Evolutionary conservation across 2,797 vertebrate genomes (phyloP).

Genomic region (Danionella dracula): DNA sequence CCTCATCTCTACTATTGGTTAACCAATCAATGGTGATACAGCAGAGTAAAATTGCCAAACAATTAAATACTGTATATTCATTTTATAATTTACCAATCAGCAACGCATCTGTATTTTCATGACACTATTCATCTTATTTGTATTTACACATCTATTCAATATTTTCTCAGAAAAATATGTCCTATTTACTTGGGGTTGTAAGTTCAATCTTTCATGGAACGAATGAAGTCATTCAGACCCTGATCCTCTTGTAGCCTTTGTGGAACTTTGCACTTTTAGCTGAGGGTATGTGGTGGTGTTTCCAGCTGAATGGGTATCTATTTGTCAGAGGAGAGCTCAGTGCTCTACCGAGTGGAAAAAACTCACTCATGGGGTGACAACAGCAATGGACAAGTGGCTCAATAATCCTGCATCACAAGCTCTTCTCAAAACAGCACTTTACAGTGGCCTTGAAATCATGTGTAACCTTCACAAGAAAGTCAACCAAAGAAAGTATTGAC

Average conservation of each 20-base stretch:
- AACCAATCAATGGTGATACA: too few species aligned
- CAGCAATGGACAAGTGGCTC: slow-evolving; percentile 32
- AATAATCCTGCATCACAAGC: slow-evolving; percentile 12
- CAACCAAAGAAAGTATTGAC: too few species aligned
- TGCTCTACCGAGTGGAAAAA: slow-evolving; percentile 23
- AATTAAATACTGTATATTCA: too few species aligned
- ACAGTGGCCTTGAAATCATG: background rate
- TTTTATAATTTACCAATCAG: too few species aligned
- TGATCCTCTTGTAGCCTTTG: background rate
- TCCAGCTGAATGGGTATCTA: slow-evolving; percentile 12
- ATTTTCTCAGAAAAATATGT: background rate
- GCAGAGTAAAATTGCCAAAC: too few species aligned
- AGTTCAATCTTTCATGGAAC: slow-evolving; percentile 14
- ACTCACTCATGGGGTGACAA: slow-evolving; percentile 9
- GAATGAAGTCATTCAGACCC: slow-evolving; percentile 15
- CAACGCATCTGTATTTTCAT: too few species aligned
- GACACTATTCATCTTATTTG: background rate
- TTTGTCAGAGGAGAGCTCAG: slow-evolving; percentile 6
- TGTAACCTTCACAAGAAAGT: slow-evolving; percentile 1
- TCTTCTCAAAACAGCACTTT: slow-evolving; percentile 14
- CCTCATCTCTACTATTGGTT: too few species aligned
- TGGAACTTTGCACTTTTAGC: slow-evolving; percentile 52
- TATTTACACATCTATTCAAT: background rate
- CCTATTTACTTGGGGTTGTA: background rate
- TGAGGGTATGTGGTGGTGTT: slow-evolving; percentile 26